Evolutionary conservation across 2,113 vertebrate genomes (phyloP).

Genomic region (Uropsilus gracilis): DNA sequence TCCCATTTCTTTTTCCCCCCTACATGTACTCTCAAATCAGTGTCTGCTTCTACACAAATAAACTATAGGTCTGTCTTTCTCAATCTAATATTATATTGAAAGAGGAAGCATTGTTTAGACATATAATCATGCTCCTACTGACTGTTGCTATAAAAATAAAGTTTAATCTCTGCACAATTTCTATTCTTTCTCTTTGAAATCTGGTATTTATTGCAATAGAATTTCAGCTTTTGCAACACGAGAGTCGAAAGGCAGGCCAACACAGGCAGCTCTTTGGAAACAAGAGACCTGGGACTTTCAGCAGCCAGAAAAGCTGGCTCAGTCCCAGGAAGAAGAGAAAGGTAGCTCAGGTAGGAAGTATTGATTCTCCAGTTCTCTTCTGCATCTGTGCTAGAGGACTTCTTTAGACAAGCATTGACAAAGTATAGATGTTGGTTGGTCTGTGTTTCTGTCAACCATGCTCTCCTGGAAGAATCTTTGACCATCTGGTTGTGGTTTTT

Average conservation of each 20-base stretch:
- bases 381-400: not conserved
- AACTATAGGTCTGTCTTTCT: not conserved
- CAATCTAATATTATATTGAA: slow-evolving; percentile 55
- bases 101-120: slow-evolving; percentile 61
- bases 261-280: slow-evolving; percentile 58
- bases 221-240: slow-evolving; percentile 71
- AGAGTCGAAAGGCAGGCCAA: slow-evolving; percentile 67
- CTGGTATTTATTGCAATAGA: slow-evolving; percentile 77
- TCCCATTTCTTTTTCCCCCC: not conserved
- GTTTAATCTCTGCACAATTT: slow-evolving; percentile 62
- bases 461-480: slow-evolving; percentile 63
- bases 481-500: slow-evolving; percentile 76
- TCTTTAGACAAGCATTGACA: no score
- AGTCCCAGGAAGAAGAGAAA: not conserved
- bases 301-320: not conserved
- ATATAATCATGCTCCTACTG: slow-evolving; percentile 43
- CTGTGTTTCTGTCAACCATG: slow-evolving; percentile 62
- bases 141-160: slow-evolving; percentile 66
- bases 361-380: not conserved
- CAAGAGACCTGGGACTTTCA: slow-evolving; percentile 51
- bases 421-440: not conserved
- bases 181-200: slow-evolving; percentile 69
- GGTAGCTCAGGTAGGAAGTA: not conserved
- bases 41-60: not conserved
- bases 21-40: not conserved